These are phyloP conservation scores for Auanema freiburgensis DNA, from an alignment of 2,888 invertebrate genomes.

Conservation along the genomic window DNA sequence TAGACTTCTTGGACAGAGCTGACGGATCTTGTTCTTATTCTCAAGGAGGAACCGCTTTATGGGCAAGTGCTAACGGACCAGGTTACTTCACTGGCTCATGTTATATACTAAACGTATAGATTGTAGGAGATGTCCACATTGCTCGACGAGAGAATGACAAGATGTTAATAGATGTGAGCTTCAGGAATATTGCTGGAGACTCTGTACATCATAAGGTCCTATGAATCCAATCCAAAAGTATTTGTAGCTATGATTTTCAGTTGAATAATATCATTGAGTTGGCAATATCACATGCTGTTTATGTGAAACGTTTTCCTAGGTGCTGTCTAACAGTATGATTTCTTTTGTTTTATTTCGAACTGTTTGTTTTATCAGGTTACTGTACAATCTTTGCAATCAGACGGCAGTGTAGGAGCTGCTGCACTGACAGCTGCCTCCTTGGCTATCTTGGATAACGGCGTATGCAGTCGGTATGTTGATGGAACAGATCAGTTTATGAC, in stretches of 20 bases:
- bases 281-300: conserved; percentile 30
- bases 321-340: conserved; percentile 27
- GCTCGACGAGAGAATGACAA: conserved; percentile 32
- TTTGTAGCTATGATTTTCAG: conserved; percentile 21
- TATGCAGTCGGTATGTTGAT: conserved; percentile 26
- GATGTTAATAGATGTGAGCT: conserved; percentile 39
- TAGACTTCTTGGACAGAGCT: conserved; percentile 32
- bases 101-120: neutral
- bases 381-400: conserved; percentile 39
- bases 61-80: conserved; percentile 43
- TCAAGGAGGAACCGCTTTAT: conserved; percentile 37
- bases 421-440: conserved; percentile 40
- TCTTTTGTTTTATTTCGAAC: neutral
- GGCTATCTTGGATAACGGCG: conserved; percentile 40
- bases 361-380: conserved; percentile 25
- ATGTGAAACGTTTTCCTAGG: conserved; percentile 39
- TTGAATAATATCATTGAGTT: conserved; percentile 36
- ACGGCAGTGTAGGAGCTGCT: conserved; percentile 40
- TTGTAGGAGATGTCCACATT: conserved; percentile 36
- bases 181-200: conserved; percentile 31
- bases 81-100: conserved; percentile 15
- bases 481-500: neutral
- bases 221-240: neutral
- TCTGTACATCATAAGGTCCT: conserved; percentile 27
- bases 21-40: conserved; percentile 37